A percentile compares a stretch with the other conserved stretches of the same genome.
Evolutionary conservation across 2,797 vertebrate genomes (phyloP).

Genomic region (Oryzias sinensis): DNA sequence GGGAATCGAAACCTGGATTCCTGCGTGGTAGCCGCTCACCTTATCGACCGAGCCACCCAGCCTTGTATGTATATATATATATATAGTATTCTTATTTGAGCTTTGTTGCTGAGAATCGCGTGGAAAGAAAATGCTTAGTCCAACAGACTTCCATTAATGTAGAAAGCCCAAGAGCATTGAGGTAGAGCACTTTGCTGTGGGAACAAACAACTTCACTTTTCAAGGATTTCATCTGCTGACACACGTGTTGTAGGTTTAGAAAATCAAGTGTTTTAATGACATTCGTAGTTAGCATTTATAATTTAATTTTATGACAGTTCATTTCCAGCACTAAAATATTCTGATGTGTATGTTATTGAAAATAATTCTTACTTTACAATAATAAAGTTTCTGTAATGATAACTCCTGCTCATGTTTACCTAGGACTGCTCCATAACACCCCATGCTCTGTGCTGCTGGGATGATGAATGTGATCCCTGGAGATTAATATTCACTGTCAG

Average conservation of each 20-base stretch:
- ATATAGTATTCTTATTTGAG: slow-evolving; percentile 59
- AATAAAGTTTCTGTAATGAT: too few species aligned
- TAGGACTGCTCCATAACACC: slow-evolving; percentile 15
- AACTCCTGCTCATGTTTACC: too few species aligned
- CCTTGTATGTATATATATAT: too few species aligned
- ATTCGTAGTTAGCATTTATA: slow-evolving; percentile 34
- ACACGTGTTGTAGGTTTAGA: slow-evolving; percentile 41
- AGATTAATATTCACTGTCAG: slow-evolving; percentile 60
- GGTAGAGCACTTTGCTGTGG: slow-evolving; percentile 39
- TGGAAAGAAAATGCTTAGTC: slow-evolving; percentile 49
- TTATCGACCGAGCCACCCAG: too few species aligned
- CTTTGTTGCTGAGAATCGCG: slow-evolving; percentile 66
- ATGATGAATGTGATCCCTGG: slow-evolving; percentile 54
- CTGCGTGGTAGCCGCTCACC: too few species aligned
- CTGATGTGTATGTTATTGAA: slow-evolving; percentile 25
- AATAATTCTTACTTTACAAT: slow-evolving; percentile 16
- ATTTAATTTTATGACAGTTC: slow-evolving; percentile 27
- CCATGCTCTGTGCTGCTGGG: slow-evolving; percentile 23
- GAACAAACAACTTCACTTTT: slow-evolving; percentile 62
- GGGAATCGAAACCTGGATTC: too few species aligned
- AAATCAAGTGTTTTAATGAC: slow-evolving; percentile 53
- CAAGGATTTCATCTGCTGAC: slow-evolving; percentile 60
- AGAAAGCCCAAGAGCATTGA: slow-evolving; percentile 48
- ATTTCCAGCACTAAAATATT: slow-evolving; percentile 15
- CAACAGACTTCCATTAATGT: slow-evolving; percentile 46